Conservation (phyloP, 2,113 vertebrate genomes). For the Bubo bubo region DNA sequence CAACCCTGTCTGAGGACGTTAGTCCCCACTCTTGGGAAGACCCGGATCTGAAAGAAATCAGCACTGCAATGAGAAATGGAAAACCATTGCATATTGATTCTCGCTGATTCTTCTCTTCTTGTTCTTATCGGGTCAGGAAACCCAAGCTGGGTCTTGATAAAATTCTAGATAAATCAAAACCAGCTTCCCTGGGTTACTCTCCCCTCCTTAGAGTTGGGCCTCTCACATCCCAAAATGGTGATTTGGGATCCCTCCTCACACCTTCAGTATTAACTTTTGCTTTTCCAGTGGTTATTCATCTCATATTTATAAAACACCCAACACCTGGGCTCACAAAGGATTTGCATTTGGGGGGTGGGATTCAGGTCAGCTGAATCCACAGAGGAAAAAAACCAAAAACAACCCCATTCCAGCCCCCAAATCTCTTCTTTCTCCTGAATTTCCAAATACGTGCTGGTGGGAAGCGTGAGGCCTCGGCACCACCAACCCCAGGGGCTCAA, state of each 20-base stretch:
- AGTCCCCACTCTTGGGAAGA: not conserved
- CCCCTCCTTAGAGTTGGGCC: not conserved
- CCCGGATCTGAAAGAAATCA: not conserved
- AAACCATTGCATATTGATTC: rapidly evolving
- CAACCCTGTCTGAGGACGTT: rapidly evolving
- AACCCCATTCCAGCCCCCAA: not conserved
- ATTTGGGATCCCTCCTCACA: not conserved
- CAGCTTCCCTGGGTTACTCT: not conserved
- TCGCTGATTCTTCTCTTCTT: not conserved
- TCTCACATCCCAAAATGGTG: not conserved
- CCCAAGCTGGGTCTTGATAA: not conserved
- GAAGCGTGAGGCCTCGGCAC: not conserved
- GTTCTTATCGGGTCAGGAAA: not conserved
- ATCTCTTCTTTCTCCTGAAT: not conserved
- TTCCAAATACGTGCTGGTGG: not conserved
- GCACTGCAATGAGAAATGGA: not conserved
- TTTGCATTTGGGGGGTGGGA: not conserved
- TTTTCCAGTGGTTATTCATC: not conserved
- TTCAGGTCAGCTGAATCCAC: not conserved
- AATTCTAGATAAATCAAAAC: not conserved
- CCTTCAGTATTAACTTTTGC: not conserved
- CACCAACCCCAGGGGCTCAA: not conserved
- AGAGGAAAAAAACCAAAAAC: not conserved
- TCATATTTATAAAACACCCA: not conserved
- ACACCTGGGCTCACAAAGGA: rapidly evolving